Evolutionary conservation across 2,113 vertebrate species (phyloP), one percentile per base, ranked within the genome.

Genomic region (Probosciger aterrimus): DNA sequence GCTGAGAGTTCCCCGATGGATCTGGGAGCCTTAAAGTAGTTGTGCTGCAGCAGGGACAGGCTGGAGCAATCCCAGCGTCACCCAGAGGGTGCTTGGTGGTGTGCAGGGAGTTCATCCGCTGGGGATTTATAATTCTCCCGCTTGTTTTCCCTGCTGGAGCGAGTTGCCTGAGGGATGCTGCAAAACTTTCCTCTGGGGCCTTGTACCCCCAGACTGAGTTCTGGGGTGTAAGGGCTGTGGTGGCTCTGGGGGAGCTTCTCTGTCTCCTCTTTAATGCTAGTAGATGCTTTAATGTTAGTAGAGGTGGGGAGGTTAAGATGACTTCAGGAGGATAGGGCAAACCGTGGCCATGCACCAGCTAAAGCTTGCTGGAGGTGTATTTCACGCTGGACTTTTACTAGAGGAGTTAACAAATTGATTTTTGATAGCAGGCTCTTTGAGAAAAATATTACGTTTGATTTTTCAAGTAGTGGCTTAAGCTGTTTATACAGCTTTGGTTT

Each of bases 401-500:
- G 60, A 53, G 52, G 13, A 43, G 27, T 15, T 33, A 35, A 10
- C 16, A 0, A 9, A 10, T 1, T 13, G 31, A 20, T 63, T 41
- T 74, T 74, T 57, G 43, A 16, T 35, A 24, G 37, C 33, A 57
- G 46, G 25, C 16, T 69, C 64, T 49, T 12, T 15, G 8, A 59
- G 69, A 7, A 14, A 14, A 23, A 63, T 15, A 4, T 2, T 8
- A 4, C 4, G 5, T 62, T 41, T 60, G 35, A 8, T 41, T 43
- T 30, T 13, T 11, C 27, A 7, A 6, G 33, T 5, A 2, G 30
- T 11, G 35, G 1, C 47, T 68, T 13, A 2, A 13, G 18, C 62
- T 64, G 0, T n/a, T 50, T 14, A 1, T 23, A 0, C 43, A 22
- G 13, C 33, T 22, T 59, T n/a, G 20, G 55, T 6, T 23, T 59